Evolutionary conservation across 2,888 invertebrate species (phyloP), one percentile per base, ranked within the genome.

Genomic region (Machimus rusticus): DNA sequence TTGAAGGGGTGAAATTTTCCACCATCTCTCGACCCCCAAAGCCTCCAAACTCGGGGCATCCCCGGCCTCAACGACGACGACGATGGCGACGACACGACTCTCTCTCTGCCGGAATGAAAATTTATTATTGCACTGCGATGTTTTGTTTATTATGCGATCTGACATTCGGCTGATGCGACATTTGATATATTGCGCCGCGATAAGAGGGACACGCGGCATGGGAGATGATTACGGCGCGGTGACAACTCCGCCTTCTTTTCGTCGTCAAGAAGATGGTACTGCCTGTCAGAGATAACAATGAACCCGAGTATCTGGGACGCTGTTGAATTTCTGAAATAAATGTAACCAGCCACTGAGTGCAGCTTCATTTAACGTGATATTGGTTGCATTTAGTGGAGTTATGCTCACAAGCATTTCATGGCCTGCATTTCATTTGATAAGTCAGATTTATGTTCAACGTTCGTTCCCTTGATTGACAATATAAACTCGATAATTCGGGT

Each of bases 81-180:
- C 66, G 66, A 23, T 12, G 12, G 28, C 85, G 85, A 55, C 85
- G 85, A 55, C 85, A 85, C 39, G 55, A 66, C 66, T 66, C 66
- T 23, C 66, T 66, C 66, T 23, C 28, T 43, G 43, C 43, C 12
- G 57, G 74, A 85, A 85, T 85, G 85, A 85, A 85, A 85, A 85
- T 85, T 85, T 85, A 85, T 85, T 85, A 85, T 85, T 85, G 85
- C 74, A 85, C 85, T 74, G 85, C 85, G 74, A 85, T 85, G 85
- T 85, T 85, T 85, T 85, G 85, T 85, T 85, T 85, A 85, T 85
- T 85, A 74, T 85, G 34, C 85, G 74, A 85, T 85, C 74, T 85
- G 85, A 85, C 85, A 74, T 85, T 85, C 74, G 85, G 85, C 85
- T 85, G 85, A 85, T 74, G 43, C 37, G 85, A 85, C 85, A 85